Percentiles rank a stretch among this genome's conserved stretches.
phyloP scores from a whole-genome alignment of 2,797 vertebrate genomes.

The Potorous gilbertii region DNA sequence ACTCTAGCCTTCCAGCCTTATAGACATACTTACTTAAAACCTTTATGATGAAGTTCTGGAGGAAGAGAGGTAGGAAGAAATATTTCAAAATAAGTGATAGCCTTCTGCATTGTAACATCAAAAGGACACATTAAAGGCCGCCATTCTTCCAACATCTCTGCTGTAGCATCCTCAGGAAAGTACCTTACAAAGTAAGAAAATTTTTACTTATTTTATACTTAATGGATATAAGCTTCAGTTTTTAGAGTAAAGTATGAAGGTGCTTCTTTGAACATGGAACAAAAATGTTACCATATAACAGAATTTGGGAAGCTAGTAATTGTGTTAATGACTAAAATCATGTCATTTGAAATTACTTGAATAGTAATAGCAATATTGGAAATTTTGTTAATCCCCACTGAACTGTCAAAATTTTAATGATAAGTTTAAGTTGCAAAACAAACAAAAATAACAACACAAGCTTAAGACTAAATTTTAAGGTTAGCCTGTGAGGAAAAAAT shows the following conservation, averaged over 20 bases:
- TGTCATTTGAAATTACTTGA: background rate
- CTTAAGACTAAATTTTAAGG: background rate
- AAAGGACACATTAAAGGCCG: constrained; percentile 97
- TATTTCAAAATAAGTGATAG: constrained; percentile 96
- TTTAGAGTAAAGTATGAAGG: background rate
- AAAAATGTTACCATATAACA: background rate
- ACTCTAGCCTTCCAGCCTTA: constrained; percentile 52
- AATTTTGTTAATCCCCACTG: background rate
- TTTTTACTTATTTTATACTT: constrained; percentile 49
- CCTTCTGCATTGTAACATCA: constrained; percentile 98
- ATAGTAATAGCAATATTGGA: background rate
- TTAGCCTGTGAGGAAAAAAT: background rate
- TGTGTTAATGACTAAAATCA: background rate
- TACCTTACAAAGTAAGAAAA: constrained; percentile 86
- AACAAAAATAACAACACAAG: background rate
- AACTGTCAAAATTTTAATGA: background rate
- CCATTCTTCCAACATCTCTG: constrained; percentile 98
- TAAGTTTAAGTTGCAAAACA: background rate
- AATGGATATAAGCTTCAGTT: background rate
- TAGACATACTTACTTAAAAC: constrained; percentile 91
- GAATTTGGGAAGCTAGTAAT: background rate
- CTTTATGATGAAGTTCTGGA: constrained; percentile 94
- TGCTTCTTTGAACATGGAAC: background rate
- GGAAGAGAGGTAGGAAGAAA: constrained; percentile 97
- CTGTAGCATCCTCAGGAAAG: constrained; percentile 93